Base-by-base conservation (phyloP, 2,797 vertebrate species). In the Pangasius sanitwongsei region DNA sequence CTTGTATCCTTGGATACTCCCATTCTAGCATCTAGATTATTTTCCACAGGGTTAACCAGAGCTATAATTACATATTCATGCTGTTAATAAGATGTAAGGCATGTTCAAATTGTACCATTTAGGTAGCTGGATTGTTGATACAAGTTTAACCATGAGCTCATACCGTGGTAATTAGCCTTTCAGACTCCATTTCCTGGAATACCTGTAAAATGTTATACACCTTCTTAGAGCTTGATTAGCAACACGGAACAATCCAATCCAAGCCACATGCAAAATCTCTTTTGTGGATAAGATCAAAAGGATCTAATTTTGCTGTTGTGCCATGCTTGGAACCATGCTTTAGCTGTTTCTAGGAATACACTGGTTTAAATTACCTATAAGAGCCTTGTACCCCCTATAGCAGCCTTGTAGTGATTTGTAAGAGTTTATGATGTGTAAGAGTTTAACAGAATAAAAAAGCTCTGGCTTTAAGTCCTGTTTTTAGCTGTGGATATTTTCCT, bases 81-180 rank as follows among this genome's bases (percentile, higher is more conserved):
- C 37, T 83, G 63, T 37, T 86, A 83, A 37, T 67, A 53, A 74
- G 37, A 53, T 15, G 20, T 23, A 34, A 86, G 44, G 13, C 31
- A 83, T 69, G 57, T 20, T 13, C 37, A 74, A 55, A 90, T 86
- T 89, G 80, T 53, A 15, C 15, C 2, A 44, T 75, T 85, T 61
- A 57, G 11, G 3, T 28, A 55, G 59, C 84, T 74, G 23, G 53
- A 65, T 77, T 65, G 23, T 57, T 81, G 34, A 53, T n/a, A 37
- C 31, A 53, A 4, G 18, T 16, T 50, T 50, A 44, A 74, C 82
- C 48, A 12, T 25, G 6, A 70, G 59, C 55, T 63, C 80, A 72
- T 87, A 75, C 87, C 87, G 44, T 11, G 1, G 13, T 87, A 90
- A 91, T 90, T 89, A 89, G 77, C 74, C 31, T 86, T 86, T 85